These are phyloP conservation scores for Tribolium freemani DNA, from an alignment of 2,888 invertebrate species.

Conservation along the genomic window DNA sequence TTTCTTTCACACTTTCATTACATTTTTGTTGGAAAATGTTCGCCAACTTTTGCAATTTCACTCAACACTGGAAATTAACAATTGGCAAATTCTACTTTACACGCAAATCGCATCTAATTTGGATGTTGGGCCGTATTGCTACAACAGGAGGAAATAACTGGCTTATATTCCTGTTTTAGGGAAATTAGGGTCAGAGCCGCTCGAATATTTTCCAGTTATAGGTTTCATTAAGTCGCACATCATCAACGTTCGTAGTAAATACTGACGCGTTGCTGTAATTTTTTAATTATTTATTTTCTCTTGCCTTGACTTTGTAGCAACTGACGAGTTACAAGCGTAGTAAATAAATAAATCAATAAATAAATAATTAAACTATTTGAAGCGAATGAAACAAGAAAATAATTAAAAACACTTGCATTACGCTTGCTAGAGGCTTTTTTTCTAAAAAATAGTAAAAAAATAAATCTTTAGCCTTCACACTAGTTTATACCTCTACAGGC, in stretches of 20 bases:
- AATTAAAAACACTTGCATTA: too few relatives aligned
- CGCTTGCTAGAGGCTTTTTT: too few relatives aligned
- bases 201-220: background rate
- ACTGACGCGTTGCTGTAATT: background rate
- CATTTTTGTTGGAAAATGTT: background rate
- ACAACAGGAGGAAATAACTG: too few relatives aligned
- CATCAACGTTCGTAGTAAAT: background rate
- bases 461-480: too few relatives aligned
- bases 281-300: too few relatives aligned
- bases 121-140: background rate
- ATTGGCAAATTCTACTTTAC: background rate
- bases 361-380: too few relatives aligned
- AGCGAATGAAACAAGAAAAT: too few relatives aligned
- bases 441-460: too few relatives aligned
- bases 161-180: conserved; percentile 17
- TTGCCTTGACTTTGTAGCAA: too few relatives aligned
- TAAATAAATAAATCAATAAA: too few relatives aligned
- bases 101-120: conserved; percentile 3
- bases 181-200: background rate
- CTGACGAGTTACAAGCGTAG: too few relatives aligned
- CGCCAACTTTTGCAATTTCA: background rate
- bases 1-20: background rate
- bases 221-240: background rate
- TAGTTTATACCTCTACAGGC: too few relatives aligned
- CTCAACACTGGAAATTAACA: conserved; percentile 2